Conservation (phyloP, 2,797 vertebrate genomes). For the Myripristis murdjan region DNA sequence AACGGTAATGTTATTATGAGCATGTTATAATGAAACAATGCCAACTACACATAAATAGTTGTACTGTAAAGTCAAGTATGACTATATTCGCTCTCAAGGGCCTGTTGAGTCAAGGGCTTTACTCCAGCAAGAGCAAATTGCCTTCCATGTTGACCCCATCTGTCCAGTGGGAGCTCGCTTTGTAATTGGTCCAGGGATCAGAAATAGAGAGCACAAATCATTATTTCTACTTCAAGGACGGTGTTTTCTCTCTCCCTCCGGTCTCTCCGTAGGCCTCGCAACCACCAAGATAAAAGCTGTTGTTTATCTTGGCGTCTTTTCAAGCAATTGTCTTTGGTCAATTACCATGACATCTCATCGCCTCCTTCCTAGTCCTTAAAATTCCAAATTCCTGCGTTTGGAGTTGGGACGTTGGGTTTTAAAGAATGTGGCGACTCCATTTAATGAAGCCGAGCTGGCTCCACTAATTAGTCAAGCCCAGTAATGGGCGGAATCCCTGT, state of each 20-base stretch:
- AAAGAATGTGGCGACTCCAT: constrained; percentile 75
- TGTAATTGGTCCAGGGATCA: constrained; percentile 42
- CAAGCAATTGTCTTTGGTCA: constrained; percentile 72
- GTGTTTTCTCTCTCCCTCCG: constrained; percentile 5
- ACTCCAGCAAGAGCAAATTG: neutral
- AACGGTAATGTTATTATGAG: constrained; percentile 8
- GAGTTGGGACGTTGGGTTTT: constrained; percentile 62
- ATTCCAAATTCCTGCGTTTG: constrained; percentile 66
- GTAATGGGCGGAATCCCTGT: constrained; percentile 73
- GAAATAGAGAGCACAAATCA: constrained; percentile 50
- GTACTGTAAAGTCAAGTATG: neutral
- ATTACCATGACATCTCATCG: constrained; percentile 68
- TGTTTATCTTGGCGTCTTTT: constrained; percentile 57
- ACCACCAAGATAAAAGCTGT: constrained; percentile 61
- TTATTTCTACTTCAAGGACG: constrained; percentile 56
- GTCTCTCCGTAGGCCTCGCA: constrained; percentile 42
- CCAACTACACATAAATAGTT: neutral
- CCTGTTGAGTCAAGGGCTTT: neutral
- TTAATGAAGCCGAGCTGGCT: constrained; percentile 76
- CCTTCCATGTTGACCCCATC: constrained; percentile 30
- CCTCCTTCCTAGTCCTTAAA: constrained; percentile 67
- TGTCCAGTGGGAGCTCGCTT: constrained; percentile 21
- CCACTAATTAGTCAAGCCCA: constrained; percentile 78
- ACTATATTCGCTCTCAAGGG: neutral
- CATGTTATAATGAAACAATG: neutral